A percentile compares a stretch with the other conserved stretches of the same genome.
These are phyloP conservation scores for Allophyes oxyacanthae DNA, from an alignment of 2,888 invertebrate genomes.

Conservation along the genomic window DNA sequence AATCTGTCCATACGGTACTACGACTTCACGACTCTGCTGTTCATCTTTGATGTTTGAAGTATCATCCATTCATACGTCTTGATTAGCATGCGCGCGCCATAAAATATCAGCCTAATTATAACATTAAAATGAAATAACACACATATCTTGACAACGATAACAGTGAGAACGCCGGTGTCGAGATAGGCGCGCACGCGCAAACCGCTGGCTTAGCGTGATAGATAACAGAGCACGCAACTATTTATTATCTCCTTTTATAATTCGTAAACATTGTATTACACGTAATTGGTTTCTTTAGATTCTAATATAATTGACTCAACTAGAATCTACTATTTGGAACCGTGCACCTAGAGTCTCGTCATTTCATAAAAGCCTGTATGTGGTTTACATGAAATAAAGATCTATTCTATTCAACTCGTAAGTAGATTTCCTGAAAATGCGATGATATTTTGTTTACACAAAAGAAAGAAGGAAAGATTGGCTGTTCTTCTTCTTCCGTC, in stretches of 20 bases:
- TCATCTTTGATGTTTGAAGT: constrained; percentile 1
- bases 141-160: constrained; percentile 43
- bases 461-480: too few relatives aligned
- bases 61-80: background rate
- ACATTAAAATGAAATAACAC: constrained; percentile 23
- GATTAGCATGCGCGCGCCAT: too few relatives aligned
- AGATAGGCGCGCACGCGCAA: constrained; percentile 60
- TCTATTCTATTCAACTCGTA: too few relatives aligned
- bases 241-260: constrained; percentile 61
- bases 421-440: too few relatives aligned
- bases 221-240: constrained; percentile 69
- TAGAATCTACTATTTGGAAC: too few relatives aligned
- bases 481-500: too few relatives aligned
- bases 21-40: constrained; percentile 8
- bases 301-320: constrained; percentile 10
- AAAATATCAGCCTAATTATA: constrained; percentile 4
- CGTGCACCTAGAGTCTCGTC: too few relatives aligned
- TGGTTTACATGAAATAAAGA: too few relatives aligned
- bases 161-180: constrained; percentile 45
- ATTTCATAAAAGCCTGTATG: too few relatives aligned
- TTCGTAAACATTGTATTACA: constrained; percentile 44
- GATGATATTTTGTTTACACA: too few relatives aligned
- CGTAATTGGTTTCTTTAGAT: constrained; percentile 35
- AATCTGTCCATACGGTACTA: constrained; percentile 32
- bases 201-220: constrained; percentile 64